Evolutionary conservation across 2,113 vertebrate species (phyloP).

Genomic region (Melanerpes formicivorus): DNA sequence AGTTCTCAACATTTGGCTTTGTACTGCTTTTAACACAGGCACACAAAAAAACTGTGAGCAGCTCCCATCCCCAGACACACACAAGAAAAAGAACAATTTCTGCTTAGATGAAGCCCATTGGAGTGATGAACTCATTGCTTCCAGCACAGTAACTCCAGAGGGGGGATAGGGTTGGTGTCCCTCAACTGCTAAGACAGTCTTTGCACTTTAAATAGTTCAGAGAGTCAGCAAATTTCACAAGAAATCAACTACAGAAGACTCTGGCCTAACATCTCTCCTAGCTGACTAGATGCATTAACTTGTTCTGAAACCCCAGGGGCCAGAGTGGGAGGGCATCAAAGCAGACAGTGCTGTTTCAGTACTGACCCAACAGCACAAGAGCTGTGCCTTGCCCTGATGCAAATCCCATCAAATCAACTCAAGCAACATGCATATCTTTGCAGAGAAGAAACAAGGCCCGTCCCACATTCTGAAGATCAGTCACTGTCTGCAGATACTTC

Average conservation of each 20-base stretch:
- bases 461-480: not conserved
- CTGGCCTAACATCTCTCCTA: not conserved
- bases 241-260: not conserved
- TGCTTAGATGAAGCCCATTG: not conserved
- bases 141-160: not conserved
- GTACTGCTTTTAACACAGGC: not conserved
- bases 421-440: not conserved
- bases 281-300: conserved; percentile 8
- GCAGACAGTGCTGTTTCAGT: not conserved
- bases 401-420: conserved; percentile 1
- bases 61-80: not conserved
- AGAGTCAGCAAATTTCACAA: conserved; percentile 40
- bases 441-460: not conserved
- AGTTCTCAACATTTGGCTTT: not conserved
- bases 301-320: not conserved
- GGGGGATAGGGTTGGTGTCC: rapidly evolving
- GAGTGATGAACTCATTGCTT: not conserved
- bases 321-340: not conserved
- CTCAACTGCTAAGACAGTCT: not conserved
- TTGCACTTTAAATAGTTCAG: conserved; percentile 13
- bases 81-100: not conserved
- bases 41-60: not conserved
- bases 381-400: not conserved
- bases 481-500: not conserved
- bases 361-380: not conserved